Conservation (phyloP, 2,888 invertebrate genomes). For the Drosophila lacicola region DNA sequence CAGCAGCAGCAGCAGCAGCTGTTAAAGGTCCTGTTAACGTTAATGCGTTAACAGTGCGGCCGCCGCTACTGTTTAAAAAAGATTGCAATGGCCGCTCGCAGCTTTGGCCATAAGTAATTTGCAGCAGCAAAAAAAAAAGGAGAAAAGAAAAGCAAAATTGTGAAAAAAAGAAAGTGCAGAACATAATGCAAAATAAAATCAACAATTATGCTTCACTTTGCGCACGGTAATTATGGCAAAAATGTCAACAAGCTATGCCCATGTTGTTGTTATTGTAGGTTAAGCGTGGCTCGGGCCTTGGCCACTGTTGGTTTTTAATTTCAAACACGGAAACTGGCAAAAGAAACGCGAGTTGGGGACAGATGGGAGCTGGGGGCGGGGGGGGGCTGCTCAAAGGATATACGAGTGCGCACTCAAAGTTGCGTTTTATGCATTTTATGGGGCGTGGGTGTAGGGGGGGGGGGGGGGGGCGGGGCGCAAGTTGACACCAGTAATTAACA, state of each 20-base stretch:
- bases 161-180: constrained; percentile 29
- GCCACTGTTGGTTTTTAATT: constrained; percentile 80
- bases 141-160: constrained; percentile 6
- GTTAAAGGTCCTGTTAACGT: neutral
- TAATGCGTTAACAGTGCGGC: constrained; percentile 7
- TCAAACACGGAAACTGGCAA: constrained; percentile 66
- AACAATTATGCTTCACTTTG: constrained; percentile 76
- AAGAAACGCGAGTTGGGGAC: constrained; percentile 32
- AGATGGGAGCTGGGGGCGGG: neutral
- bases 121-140: constrained; percentile 14
- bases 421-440: constrained; percentile 56
- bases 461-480: constrained; percentile 24
- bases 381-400: constrained; percentile 70
- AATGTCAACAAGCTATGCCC: constrained; percentile 73
- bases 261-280: constrained; percentile 67
- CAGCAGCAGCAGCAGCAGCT: constrained; percentile 18
- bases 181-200: constrained; percentile 75
- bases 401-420: constrained; percentile 73
- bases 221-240: constrained; percentile 80
- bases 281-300: constrained; percentile 71
- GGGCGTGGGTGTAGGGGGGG: rapidly evolving
- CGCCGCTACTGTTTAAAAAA: constrained; percentile 17
- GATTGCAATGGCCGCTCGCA: constrained; percentile 2
- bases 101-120: constrained; percentile 34
- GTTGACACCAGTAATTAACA: constrained; percentile 80